Evolutionary conservation across 2,888 invertebrate species (phyloP), one percentile per base, ranked within the genome.

Genomic region (Acrobasis consociella): DNA sequence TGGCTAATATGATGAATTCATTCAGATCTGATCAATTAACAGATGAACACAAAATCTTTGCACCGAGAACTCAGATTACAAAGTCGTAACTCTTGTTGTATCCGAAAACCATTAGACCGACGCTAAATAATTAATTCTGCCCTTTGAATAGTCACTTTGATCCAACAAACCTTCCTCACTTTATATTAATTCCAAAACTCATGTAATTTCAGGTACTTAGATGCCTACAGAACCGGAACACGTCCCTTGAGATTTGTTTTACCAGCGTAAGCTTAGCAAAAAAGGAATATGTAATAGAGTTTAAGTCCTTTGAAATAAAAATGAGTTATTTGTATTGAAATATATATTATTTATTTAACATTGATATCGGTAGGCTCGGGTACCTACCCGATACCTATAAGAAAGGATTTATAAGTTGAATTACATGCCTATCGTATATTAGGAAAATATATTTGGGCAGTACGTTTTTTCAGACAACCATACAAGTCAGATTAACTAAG

Each of bases 101-200:
- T 55, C 39, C 39, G 38, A 55, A 16, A 55, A 11, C 16, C 39
- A 55, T 39, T 55, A 55, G 39, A 39, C 55, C 39, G 55, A 3
- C 16, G 39, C 55, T 55, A 55, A 53, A 55, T 55, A 55, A 39
- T 39, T 55, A 55, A 55, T 55, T 39, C 37, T 52, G 31, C 39
- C 55, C 55, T 55, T 55, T 39, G 39, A 55, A 31, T 55, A 55
- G 38, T 55, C 55, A 55, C 39, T 55, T 55, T 55, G 55, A 39
- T 55, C 9, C 11, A 9, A 39, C 55, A n/a, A 15, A 16, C 31
- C 31, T 31, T 10, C 55, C 16, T 10, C 55, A 39, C 38, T 55
- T 55, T 39, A 55, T 55, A 55, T 39, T 55, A 55, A 55, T 55
- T 55, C 39, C 2, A 15, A 16, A 39, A 39, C 11, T 39, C 39